Percentiles rank a stretch among this genome's conserved stretches.
Conservation (phyloP, 2,113 vertebrate species). For the Antechinus flavipes region DNA sequence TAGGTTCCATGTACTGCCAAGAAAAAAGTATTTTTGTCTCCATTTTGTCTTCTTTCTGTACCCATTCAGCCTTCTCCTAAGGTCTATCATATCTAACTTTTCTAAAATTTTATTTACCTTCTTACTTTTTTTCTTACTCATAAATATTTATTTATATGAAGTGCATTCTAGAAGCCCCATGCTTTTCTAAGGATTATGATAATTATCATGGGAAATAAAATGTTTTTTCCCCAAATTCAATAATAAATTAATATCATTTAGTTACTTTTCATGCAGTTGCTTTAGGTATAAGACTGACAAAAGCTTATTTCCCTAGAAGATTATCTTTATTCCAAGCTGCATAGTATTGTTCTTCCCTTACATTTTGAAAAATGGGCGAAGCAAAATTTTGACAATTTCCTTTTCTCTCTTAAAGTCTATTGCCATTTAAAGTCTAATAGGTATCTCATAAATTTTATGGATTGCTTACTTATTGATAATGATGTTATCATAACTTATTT, state of each 20-base stretch:
- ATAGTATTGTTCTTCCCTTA: not conserved
- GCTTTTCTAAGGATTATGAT: not conserved
- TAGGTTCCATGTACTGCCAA: no score
- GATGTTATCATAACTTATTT: not conserved
- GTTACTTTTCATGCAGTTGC: not conserved
- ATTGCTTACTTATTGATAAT: not conserved
- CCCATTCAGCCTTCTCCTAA: no score
- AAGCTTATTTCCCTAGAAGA: not conserved
- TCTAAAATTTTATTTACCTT: no score
- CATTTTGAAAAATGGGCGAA: not conserved
- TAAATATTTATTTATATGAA: no score
- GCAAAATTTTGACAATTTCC: not conserved
- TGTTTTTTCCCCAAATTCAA: not conserved
- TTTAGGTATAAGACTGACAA: not conserved
- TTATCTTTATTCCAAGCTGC: not conserved
- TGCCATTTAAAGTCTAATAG: not conserved
- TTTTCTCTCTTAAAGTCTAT: not conserved
- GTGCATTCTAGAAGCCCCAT: not conserved
- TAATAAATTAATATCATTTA: not conserved
- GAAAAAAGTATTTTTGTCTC: no score
- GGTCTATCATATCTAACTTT: no score
- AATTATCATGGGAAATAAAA: not conserved
- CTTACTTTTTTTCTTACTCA: no score
- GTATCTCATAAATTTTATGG: not conserved
- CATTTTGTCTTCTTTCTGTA: no score